Evolutionary conservation across 2,797 vertebrate genomes (phyloP).

Genomic region (Coilia nasus): DNA sequence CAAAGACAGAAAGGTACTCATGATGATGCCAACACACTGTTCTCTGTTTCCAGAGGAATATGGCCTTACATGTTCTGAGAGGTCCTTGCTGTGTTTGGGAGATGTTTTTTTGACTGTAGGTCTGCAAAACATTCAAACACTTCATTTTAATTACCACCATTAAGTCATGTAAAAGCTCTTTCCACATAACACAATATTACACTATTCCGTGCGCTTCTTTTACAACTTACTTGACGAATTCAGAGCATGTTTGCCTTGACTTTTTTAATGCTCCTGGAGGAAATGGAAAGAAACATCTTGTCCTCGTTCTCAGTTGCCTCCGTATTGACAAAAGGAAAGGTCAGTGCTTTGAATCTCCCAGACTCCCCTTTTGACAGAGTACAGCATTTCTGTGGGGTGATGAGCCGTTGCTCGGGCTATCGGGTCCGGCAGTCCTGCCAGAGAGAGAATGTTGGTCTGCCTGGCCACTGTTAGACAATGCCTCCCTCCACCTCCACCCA

Average conservation of each 20-base stretch:
- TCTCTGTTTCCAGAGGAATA: not conserved
- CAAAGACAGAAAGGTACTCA: not conserved
- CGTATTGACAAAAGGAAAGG: constrained; percentile 44
- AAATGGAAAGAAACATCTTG: constrained; percentile 25
- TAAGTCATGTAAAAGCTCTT: not conserved
- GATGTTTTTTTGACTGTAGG: not conserved
- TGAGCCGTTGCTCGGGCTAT: constrained; percentile 30
- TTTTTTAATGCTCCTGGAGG: not conserved
- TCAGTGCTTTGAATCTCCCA: constrained; percentile 37
- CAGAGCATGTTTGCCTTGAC: not conserved
- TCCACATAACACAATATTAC: not conserved
- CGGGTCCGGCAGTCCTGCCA: not conserved
- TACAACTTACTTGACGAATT: not conserved
- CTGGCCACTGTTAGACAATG: not conserved
- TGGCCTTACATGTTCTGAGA: not conserved
- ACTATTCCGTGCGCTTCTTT: not conserved
- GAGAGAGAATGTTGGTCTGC: not conserved
- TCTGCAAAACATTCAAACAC: not conserved
- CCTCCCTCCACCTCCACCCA: not conserved
- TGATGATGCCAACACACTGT: not conserved
- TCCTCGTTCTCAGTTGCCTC: constrained; percentile 35
- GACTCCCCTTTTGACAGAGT: constrained; percentile 6
- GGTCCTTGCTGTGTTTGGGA: not conserved
- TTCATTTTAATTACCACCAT: not conserved
- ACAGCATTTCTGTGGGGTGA: constrained; percentile 38